Percentiles rank a stretch among this genome's conserved stretches.
Evolutionary conservation across 64 coral and sea anemone species (phyloP).

Genomic region (Acropora tenuis): DNA sequence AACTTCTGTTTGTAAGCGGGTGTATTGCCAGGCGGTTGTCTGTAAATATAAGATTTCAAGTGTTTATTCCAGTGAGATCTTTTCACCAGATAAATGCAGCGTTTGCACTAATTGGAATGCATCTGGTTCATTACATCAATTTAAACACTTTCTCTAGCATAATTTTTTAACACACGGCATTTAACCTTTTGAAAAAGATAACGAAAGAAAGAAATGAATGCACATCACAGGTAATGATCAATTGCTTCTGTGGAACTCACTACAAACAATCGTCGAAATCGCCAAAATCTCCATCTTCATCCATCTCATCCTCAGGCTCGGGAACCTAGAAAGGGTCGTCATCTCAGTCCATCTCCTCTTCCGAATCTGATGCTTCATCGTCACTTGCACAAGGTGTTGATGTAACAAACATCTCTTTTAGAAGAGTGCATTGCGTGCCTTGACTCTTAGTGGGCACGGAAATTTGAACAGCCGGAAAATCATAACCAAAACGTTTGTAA

Average conservation of each 20-base stretch:
- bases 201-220: no score
- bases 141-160: no score
- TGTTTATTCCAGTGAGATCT: no score
- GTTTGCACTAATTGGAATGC: no score
- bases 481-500: neutral
- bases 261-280: conserved; percentile 5
- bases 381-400: conserved; percentile 13
- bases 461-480: neutral
- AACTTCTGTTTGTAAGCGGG: conserved; percentile 24
- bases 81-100: no score
- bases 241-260: neutral
- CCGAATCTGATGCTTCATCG: neutral
- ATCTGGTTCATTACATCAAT: no score
- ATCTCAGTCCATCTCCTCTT: conserved; percentile 5
- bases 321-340: neutral
- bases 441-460: conserved; percentile 14
- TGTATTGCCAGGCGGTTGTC: neutral
- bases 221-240: no score
- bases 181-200: no score
- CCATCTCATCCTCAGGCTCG: neutral
- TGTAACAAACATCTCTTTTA: neutral
- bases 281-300: conserved; percentile 16
- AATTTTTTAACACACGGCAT: no score
- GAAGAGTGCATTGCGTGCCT: conserved; percentile 1
- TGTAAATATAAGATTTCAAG: neutral